Base-by-base conservation (phyloP, 2,113 vertebrate genomes). In the Cercopithecus mona region DNA sequence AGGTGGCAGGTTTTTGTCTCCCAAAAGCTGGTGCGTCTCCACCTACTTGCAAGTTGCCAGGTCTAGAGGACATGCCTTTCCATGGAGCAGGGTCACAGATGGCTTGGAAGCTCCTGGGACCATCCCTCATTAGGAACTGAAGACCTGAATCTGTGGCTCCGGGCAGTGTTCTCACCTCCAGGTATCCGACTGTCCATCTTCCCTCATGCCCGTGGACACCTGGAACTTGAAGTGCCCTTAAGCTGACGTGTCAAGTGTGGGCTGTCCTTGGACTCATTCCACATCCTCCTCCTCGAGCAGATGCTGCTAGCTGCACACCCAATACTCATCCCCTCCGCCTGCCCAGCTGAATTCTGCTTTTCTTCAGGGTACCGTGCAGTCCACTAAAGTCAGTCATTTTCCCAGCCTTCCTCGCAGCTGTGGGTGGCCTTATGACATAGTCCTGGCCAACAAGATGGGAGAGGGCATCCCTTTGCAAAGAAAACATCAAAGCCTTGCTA, bases 171-270 rank as follows among this genome's bases (percentile, higher is more conserved):
- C 2, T 45, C 55, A 40, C 23, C 35, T 38, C 35, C 38, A 20
- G 35, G 25, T 3, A 2, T 50, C 55, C 32, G 13, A 16, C 35
- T 48, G 40, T 40, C 38, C 38, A 20, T 16, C 66, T 78, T 35
- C 59, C 2, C 48, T 2, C 0, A 8, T 30, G 64, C 4, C n/a
- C 8, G 0, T 0, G 17, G 81, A 6, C 8, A 43, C 48, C 64
- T 68, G 16, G 25, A 12, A 23, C 7, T 38, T 32, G 5, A 35
- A 57, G 43, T 61, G 8, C 12, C 30, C 64, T 32, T 16, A 32
- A 48, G 23, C 17, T 0, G 25, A 18, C 57, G 18, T 38, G 27
- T 68, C 52, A 43, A 17, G 35, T 0, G 1, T 3, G 38, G 10
- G 8, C 40, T 7, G 0, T 2, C 5, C 79, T 17, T 27, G 3